phyloP scores from a whole-genome alignment of 2,888 invertebrate species.

The Nomada fabriciana region DNA sequence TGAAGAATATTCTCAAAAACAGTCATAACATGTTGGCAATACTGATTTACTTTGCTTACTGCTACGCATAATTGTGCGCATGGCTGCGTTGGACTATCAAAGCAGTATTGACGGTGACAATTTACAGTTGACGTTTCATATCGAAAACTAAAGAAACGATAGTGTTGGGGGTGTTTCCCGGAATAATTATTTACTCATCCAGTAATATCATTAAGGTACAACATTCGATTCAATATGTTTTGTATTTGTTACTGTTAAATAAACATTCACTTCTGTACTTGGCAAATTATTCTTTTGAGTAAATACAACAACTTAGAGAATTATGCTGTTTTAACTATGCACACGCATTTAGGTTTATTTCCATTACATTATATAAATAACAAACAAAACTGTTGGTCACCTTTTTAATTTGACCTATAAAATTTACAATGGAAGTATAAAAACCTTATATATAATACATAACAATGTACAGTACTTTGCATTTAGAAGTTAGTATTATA shows the following conservation, averaged over 20 bases:
- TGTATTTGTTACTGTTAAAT: conserved; percentile 10
- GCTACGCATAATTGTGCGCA: conserved; percentile 51
- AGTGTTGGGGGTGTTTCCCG: conserved; percentile 50
- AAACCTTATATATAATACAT: too few species aligned
- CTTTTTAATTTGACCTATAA: conserved; percentile 24
- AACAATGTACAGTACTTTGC: background rate
- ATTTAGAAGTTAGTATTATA: background rate
- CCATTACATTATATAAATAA: conserved; percentile 1
- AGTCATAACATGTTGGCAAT: conserved; percentile 36
- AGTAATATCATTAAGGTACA: conserved; percentile 39
- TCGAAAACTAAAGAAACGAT: conserved; percentile 31
- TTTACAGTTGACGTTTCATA: conserved; percentile 64
- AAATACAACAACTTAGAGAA: background rate
- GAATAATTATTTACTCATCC: conserved; percentile 34
- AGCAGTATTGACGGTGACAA: conserved; percentile 74
- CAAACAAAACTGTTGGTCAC: conserved; percentile 5
- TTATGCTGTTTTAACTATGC: conserved; percentile 13
- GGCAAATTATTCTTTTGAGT: background rate
- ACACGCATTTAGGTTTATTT: conserved; percentile 41
- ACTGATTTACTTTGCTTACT: conserved; percentile 38
- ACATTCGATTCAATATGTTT: background rate
- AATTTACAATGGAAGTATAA: background rate
- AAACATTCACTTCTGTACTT: background rate
- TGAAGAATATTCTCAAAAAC: background rate
- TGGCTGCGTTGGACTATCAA: conserved; percentile 49